Percentiles rank a stretch among this genome's conserved stretches.
These are phyloP conservation scores for Cecidostiba fungosa DNA, from an alignment of 2,888 invertebrate genomes.

Conservation along the genomic window DNA sequence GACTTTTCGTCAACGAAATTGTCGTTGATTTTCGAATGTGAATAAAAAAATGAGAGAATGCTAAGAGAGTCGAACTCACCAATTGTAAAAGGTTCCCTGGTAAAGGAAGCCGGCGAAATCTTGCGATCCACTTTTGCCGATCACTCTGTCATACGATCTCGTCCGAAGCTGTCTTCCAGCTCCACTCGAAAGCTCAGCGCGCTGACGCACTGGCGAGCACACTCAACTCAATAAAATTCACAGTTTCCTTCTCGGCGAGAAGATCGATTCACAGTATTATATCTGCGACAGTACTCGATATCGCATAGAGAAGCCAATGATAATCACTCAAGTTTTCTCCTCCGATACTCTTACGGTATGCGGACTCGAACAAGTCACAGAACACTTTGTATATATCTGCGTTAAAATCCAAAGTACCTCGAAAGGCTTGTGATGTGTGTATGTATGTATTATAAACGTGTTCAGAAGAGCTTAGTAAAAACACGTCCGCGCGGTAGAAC, in stretches of 20 bases:
- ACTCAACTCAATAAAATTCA: conserved; percentile 35
- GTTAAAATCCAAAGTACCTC: not conserved
- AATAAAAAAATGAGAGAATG: not conserved
- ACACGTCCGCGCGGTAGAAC: conserved; percentile 70
- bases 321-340: conserved; percentile 17
- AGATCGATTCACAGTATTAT: not conserved
- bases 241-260: not conserved
- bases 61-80: conserved; percentile 71
- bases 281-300: not conserved
- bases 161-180: conserved; percentile 21
- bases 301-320: not conserved
- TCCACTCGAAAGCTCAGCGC: not conserved
- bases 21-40: not conserved
- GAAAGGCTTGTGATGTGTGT: not conserved
- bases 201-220: conserved; percentile 34
- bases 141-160: conserved; percentile 38
- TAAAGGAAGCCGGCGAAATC: conserved; percentile 67
- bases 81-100: conserved; percentile 76
- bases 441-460: not conserved
- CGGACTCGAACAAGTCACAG: conserved; percentile 27
- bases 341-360: not conserved
- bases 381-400: conserved; percentile 33
- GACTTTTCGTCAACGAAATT: no score
- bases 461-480: not conserved
- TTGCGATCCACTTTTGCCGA: conserved; percentile 75